Conservation (phyloP, 2,888 invertebrate genomes). For the Cryptocheilus praepositus region DNA sequence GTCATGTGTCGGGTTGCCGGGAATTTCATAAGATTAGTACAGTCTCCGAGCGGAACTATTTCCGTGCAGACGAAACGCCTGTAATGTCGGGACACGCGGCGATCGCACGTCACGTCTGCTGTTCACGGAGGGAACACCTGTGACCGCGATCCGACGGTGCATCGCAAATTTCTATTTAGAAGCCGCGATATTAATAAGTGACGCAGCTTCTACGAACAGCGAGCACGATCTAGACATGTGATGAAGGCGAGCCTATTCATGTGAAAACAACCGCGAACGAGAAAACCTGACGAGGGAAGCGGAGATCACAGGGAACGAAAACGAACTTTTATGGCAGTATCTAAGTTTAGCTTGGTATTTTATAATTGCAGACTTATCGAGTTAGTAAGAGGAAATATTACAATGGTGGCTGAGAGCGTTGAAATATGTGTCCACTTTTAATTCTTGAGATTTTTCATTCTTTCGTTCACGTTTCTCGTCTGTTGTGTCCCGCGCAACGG, state of each 20-base stretch:
- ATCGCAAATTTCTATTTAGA: slow-evolving; percentile 54
- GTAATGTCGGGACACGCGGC: slow-evolving; percentile 6
- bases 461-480: no score
- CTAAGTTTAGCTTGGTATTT: no score
- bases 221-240: neutral
- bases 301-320: no score
- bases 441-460: no score
- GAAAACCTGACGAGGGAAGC: no score
- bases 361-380: no score
- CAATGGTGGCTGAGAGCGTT: no score
- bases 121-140: slow-evolving; percentile 52
- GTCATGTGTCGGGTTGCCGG: neutral
- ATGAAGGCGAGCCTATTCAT: neutral
- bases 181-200: slow-evolving; percentile 60
- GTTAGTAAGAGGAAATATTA: no score
- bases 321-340: no score
- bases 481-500: no score
- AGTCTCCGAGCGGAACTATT: slow-evolving; percentile 14
- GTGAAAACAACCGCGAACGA: neutral
- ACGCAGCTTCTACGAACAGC: slow-evolving; percentile 6
- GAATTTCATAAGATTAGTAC: slow-evolving; percentile 6
- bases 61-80: slow-evolving; percentile 13
- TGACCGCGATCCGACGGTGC: slow-evolving; percentile 60
- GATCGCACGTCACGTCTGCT: slow-evolving; percentile 10
- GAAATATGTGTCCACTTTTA: no score